These are phyloP conservation scores for Apodemus sylvaticus DNA, from an alignment of 2,113 vertebrate species.

Conservation along the genomic window DNA sequence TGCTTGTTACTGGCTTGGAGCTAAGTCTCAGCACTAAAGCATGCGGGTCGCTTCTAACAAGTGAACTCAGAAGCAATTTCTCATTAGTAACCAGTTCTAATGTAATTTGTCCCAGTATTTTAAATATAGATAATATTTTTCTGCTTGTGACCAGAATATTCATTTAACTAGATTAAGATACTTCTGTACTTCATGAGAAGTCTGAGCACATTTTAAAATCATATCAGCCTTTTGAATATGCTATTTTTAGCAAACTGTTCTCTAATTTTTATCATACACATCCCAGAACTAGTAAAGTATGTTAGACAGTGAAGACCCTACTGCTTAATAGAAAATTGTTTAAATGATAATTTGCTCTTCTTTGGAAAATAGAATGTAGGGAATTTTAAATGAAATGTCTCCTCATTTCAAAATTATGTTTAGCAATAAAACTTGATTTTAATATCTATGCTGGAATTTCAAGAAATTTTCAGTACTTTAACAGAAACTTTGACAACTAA, in stretches of 20 bases:
- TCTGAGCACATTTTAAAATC: slow-evolving; percentile 11
- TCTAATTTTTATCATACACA: neutral
- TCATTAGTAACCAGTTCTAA: slow-evolving; percentile 43
- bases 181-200: neutral
- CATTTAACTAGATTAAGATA: neutral
- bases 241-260: neutral
- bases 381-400: neutral
- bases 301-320: neutral
- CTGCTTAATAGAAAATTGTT: neutral
- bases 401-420: neutral
- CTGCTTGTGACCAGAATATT: neutral
- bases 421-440: neutral
- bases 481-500: neutral
- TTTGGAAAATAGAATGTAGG: neutral
- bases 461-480: neutral
- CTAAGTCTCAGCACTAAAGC: neutral
- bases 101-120: slow-evolving; percentile 49
- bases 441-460: neutral
- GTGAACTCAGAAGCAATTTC: slow-evolving; percentile 40
- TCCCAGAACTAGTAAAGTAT: neutral
- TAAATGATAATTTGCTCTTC: neutral
- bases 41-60: slow-evolving; percentile 21
- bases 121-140: slow-evolving; percentile 35
- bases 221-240: neutral
- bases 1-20: neutral